Conservation (phyloP, 2,888 invertebrate genomes). For the Pantelozetes paolii region DNA sequence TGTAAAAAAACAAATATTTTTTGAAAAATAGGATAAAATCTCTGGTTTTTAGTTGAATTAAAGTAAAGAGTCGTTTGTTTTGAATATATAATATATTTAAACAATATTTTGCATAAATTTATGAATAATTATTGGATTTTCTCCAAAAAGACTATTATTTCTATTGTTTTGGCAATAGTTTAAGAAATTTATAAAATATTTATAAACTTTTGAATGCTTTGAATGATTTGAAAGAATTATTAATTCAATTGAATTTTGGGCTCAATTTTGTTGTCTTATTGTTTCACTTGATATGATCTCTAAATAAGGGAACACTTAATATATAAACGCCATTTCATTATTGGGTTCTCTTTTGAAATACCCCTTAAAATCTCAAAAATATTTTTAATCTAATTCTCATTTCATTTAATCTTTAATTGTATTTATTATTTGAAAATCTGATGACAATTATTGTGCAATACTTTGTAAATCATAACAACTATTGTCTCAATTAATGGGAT, state of each 20-base stretch:
- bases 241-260: conserved; percentile 1
- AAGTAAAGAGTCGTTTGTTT: background rate
- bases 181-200: conserved; percentile 23
- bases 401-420: background rate
- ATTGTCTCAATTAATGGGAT: too few species aligned
- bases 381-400: background rate
- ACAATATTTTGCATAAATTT: background rate
- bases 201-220: conserved; percentile 23
- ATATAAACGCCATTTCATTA: background rate
- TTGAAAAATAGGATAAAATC: too few species aligned
- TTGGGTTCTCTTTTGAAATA: background rate
- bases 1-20: too few species aligned
- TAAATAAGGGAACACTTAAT: conserved; percentile 25
- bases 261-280: conserved; percentile 11
- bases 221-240: conserved; percentile 13
- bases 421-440: too few species aligned
- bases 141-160: conserved; percentile 16
- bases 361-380: background rate
- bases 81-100: background rate
- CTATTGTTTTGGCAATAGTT: conserved; percentile 23
- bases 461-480: background rate
- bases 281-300: conserved; percentile 8
- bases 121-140: background rate
- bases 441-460: conserved; percentile 8
- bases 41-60: too few species aligned